Evolutionary conservation across 2,888 invertebrate species (phyloP).

Genomic region (Gymnosoma rotundatum): DNA sequence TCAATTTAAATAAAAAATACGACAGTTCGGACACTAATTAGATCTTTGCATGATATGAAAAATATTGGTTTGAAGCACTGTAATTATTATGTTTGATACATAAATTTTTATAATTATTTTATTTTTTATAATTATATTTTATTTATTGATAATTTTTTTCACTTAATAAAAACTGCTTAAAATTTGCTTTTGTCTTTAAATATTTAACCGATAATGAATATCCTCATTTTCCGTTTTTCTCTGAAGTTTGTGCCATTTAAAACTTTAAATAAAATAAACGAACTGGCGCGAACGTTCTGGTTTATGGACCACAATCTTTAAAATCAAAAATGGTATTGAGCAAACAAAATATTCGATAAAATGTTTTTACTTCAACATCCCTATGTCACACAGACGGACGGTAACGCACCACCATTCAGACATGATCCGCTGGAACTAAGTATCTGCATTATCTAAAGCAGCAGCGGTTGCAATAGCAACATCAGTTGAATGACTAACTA

Average conservation of each 20-base stretch:
- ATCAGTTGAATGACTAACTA: conserved; percentile 4
- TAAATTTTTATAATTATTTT: no score
- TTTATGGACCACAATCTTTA: conserved; percentile 49
- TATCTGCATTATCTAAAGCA: conserved; percentile 61
- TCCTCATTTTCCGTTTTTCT: not conserved
- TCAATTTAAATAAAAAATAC: not conserved
- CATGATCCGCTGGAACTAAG: conserved; percentile 17
- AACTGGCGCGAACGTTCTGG: not conserved
- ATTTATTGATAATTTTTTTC: no score
- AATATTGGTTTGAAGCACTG: no score
- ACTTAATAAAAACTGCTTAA: not conserved
- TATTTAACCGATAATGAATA: not conserved
- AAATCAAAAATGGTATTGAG: conserved; percentile 62
- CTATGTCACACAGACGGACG: conserved; percentile 17
- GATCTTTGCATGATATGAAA: no score
- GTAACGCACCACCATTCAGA: not conserved
- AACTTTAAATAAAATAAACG: not conserved
- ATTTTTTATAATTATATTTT: no score
- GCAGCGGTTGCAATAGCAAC: conserved; percentile 32
- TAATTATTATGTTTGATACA: no score
- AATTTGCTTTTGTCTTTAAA: not conserved
- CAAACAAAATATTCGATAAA: conserved; percentile 32
- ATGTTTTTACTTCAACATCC: conserved; percentile 48
- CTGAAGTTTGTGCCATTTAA: not conserved
- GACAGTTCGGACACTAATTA: not conserved